phyloP scores from a whole-genome alignment of 2,888 invertebrate genomes.

The Eledona agricola region DNA sequence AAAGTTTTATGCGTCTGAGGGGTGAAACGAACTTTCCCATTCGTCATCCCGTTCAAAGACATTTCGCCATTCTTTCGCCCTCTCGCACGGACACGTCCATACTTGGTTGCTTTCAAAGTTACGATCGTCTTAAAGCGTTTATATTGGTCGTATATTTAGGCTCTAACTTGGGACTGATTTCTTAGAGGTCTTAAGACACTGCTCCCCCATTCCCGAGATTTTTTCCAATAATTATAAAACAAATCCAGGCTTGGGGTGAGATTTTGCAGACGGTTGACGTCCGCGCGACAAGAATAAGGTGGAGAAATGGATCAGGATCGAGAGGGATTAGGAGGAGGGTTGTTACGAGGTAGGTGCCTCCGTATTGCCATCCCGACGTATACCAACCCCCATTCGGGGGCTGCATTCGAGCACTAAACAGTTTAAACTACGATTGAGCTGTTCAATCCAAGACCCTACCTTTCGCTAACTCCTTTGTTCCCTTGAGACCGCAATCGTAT shows the following conservation, averaged over 20 bases:
- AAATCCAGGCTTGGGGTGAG: slow-evolving; percentile 9
- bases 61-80: slow-evolving; percentile 33
- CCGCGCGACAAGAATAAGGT: slow-evolving; percentile 49
- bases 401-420: slow-evolving; percentile 41
- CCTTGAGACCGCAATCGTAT: slow-evolving; percentile 42
- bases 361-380: slow-evolving; percentile 34
- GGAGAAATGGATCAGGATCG: slow-evolving; percentile 49
- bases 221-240: slow-evolving; percentile 17
- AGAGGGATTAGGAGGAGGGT: slow-evolving; percentile 44
- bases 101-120: slow-evolving; percentile 30
- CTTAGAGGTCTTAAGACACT: slow-evolving; percentile 7
- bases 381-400: slow-evolving; percentile 19
- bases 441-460: slow-evolving; percentile 40
- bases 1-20: slow-evolving; percentile 30
- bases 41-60: slow-evolving; percentile 35
- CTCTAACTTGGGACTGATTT: slow-evolving; percentile 30
- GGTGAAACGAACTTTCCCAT: slow-evolving; percentile 35
- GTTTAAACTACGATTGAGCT: slow-evolving; percentile 51
- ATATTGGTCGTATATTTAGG: slow-evolving; percentile 32
- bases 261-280: slow-evolving; percentile 37
- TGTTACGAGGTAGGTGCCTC: slow-evolving; percentile 42
- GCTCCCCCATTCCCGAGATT: slow-evolving; percentile 5
- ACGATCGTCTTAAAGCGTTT: slow-evolving; percentile 32
- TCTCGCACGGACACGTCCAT: slow-evolving; percentile 29
- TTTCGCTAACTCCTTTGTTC: slow-evolving; percentile 45